phyloP scores from a whole-genome alignment of 2,888 invertebrate genomes.

The Cheilosia pagana region DNA sequence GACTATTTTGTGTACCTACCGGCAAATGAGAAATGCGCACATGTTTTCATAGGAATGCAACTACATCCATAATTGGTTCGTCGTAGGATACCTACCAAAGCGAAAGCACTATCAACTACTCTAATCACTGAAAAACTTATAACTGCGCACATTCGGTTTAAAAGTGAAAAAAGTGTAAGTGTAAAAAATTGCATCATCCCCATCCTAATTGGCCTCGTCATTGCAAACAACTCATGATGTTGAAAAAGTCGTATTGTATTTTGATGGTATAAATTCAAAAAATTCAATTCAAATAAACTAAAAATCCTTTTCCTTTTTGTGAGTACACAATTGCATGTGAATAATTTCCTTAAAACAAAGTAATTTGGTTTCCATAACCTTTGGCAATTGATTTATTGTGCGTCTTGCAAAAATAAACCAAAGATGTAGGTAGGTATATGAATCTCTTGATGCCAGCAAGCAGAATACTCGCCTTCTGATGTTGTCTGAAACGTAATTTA shows the following conservation, averaged over 20 bases:
- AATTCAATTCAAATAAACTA: background rate
- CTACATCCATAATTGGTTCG: too few relatives aligned
- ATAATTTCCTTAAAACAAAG: too few relatives aligned
- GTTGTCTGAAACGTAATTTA: too few relatives aligned
- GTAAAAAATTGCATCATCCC: constrained; percentile 43
- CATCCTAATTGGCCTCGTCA: constrained; percentile 21
- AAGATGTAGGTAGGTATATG: too few relatives aligned
- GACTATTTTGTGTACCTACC: constrained; percentile 11
- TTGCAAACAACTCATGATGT: constrained; percentile 7
- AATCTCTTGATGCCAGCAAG: too few relatives aligned
- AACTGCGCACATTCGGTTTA: constrained; percentile 48
- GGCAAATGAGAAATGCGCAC: constrained; percentile 47
- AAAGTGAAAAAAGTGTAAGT: background rate
- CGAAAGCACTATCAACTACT: background rate
- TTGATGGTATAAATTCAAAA: too few relatives aligned
- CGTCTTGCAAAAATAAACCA: too few relatives aligned
- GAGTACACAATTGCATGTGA: too few relatives aligned
- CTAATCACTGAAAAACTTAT: constrained; percentile 1
- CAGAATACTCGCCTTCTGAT: too few relatives aligned
- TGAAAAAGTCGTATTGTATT: background rate
- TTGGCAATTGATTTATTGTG: too few relatives aligned
- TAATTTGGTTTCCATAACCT: too few relatives aligned
- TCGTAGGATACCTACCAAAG: background rate
- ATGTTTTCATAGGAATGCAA: constrained; percentile 15
- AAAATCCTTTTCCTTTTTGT: too few relatives aligned